Percentiles rank a stretch among this genome's conserved stretches.
Evolutionary conservation across 2,888 invertebrate species (phyloP).

Genomic region (Cheilosia pagana): DNA sequence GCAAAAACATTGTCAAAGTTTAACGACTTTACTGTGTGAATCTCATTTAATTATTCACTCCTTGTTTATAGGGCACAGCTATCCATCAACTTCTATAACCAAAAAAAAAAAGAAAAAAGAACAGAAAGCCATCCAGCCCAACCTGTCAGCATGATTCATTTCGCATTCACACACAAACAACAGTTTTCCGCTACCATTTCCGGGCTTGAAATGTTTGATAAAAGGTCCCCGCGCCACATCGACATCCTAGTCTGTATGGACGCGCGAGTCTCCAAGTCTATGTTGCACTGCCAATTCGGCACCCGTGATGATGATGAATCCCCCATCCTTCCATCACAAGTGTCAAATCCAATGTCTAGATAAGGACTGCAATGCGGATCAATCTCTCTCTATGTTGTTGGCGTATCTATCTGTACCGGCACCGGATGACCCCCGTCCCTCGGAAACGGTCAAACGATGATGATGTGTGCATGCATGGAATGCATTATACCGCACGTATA

Average conservation of each 20-base stretch:
- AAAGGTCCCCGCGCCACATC: conserved; percentile 28
- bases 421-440: not conserved
- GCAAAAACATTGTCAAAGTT: conserved; percentile 3
- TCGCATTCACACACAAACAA: conserved; percentile 17
- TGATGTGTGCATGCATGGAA: conserved; percentile 25
- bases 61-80: conserved; percentile 13
- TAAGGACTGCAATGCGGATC: conserved; percentile 66
- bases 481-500: conserved; percentile 28
- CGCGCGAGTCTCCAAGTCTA: conserved; percentile 18
- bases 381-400: conserved; percentile 7
- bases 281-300: conserved; percentile 50
- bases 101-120: not conserved
- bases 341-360: conserved; percentile 68
- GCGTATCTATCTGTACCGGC: conserved; percentile 17
- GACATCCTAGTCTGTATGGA: conserved; percentile 21
- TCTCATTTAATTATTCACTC: conserved; percentile 36
- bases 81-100: conserved; percentile 24
- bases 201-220: conserved; percentile 31
- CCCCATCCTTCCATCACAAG: conserved; percentile 50
- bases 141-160: conserved; percentile 46
- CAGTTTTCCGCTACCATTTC: conserved; percentile 33
- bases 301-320: conserved; percentile 64
- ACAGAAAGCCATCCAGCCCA: not conserved
- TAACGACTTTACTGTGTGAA: not conserved
- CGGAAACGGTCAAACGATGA: conserved; percentile 22